Conservation (phyloP, 2,888 invertebrate species). For the Diaphora mendica region DNA sequence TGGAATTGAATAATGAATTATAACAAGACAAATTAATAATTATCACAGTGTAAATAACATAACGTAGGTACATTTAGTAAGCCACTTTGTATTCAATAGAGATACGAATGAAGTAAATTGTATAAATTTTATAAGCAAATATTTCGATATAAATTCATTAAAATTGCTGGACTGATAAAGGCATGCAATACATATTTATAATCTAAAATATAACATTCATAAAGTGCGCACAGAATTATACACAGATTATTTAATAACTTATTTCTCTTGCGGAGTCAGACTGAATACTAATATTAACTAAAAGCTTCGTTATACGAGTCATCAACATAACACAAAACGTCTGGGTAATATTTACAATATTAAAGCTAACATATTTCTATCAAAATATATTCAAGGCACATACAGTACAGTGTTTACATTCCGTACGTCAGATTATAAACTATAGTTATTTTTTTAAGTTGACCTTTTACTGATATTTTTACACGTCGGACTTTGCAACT, state of each 20-base stretch:
- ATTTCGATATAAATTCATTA: not conserved
- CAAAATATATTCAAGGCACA: slow-evolving; percentile 21
- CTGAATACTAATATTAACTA: slow-evolving; percentile 14
- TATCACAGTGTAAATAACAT: not conserved
- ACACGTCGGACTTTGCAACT: no score
- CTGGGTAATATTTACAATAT: slow-evolving; percentile 25
- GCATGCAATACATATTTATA: not conserved
- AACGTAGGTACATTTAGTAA: not conserved
- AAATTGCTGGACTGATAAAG: not conserved
- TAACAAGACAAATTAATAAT: not conserved
- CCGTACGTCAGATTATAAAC: no score
- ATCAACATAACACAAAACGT: slow-evolving; percentile 11
- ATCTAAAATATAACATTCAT: not conserved
- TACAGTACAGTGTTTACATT: not conserved
- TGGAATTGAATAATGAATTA: no score
- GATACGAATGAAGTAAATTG: not conserved
- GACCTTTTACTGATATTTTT: no score
- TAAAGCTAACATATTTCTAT: slow-evolving; percentile 15
- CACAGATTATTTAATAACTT: not conserved
- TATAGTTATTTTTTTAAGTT: no score
- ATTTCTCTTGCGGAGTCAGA: not conserved
- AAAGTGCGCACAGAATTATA: not conserved
- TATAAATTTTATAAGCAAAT: not conserved
- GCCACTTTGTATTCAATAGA: not conserved
- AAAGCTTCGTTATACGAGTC: slow-evolving; percentile 13